A percentile compares a stretch with the other conserved stretches of the same genome.
Conservation (phyloP, 2,797 vertebrate species). For the Pelobates cultripes region DNA sequence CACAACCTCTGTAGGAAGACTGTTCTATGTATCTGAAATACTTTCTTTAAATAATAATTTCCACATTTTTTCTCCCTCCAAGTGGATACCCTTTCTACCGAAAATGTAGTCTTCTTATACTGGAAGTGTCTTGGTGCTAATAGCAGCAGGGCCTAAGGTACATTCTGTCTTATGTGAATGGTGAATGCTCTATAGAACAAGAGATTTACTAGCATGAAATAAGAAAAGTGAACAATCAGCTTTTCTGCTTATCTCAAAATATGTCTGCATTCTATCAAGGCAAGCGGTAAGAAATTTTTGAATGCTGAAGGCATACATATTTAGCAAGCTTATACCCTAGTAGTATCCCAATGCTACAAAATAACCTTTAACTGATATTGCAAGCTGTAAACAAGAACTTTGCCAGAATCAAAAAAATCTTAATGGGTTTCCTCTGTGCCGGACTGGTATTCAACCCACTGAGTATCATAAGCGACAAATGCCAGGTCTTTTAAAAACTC, state of each 20-base stretch:
- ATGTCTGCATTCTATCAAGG: not conserved
- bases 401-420: conserved; percentile 23
- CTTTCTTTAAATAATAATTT: too few species aligned
- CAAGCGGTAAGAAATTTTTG: conserved; percentile 11
- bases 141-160: not conserved
- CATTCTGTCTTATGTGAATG: not conserved
- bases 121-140: too few species aligned
- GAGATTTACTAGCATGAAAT: not conserved
- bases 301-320: not conserved
- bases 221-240: not conserved
- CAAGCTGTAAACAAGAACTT: conserved; percentile 42
- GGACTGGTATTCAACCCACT: conserved; percentile 29
- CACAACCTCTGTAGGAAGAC: too few species aligned
- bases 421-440: conserved; percentile 43
- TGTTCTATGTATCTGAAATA: too few species aligned
- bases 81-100: too few species aligned
- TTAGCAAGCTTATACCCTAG: conserved; percentile 4
- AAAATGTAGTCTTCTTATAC: too few species aligned
- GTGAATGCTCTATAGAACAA: not conserved
- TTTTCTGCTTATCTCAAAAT: not conserved
- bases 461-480: conserved; percentile 28
- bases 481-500: conserved; percentile 16
- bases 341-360: conserved; percentile 10
- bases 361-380: conserved; percentile 49
- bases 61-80: too few species aligned